phyloP scores from a whole-genome alignment of 2,113 vertebrate species.

The Microtus richardsoni region DNA sequence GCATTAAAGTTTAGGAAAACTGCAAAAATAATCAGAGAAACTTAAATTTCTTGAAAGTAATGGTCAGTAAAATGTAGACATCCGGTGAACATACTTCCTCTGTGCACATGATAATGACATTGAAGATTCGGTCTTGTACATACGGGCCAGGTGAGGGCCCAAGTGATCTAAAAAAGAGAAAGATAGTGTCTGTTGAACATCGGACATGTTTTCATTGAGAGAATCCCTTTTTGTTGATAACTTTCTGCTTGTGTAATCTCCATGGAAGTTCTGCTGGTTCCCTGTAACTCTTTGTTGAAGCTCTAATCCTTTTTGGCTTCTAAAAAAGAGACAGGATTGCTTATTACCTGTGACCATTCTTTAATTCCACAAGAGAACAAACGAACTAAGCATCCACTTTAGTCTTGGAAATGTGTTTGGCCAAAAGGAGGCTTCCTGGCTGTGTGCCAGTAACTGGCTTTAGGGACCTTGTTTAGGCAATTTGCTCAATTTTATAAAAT shows the following conservation, averaged over 20 bases:
- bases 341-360: constrained; percentile 45
- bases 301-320: background rate
- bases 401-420: constrained; percentile 30
- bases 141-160: background rate
- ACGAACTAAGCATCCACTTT: background rate
- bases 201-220: background rate
- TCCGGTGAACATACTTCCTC: background rate
- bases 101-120: background rate
- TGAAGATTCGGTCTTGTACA: background rate
- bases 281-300: background rate
- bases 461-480: background rate
- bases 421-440: constrained; percentile 22
- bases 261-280: background rate
- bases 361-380: background rate
- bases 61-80: background rate
- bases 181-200: background rate
- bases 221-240: background rate
- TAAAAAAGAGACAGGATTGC: background rate
- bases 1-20: background rate
- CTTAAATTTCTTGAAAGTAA: background rate
- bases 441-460: background rate
- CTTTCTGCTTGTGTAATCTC: background rate
- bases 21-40: background rate
- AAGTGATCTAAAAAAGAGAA: background rate
- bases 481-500: constrained; percentile 17